Evolutionary conservation across 2,113 vertebrate species (phyloP).

Genomic region (Catagonus wagneri): DNA sequence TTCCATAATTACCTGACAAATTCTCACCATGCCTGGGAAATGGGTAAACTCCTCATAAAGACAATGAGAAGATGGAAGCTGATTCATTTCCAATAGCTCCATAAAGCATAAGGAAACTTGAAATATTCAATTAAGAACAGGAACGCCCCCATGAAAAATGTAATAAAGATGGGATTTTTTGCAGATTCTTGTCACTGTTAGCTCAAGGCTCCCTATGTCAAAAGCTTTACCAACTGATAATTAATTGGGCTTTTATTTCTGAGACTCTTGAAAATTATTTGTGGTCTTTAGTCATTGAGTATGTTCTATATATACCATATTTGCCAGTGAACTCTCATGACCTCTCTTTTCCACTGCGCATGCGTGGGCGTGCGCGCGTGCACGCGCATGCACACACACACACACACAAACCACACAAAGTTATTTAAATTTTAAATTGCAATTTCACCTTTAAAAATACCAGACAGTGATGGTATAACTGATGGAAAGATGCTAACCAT

Average conservation of each 20-base stretch:
- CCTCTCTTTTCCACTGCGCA: neutral
- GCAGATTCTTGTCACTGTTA: slow-evolving; percentile 30
- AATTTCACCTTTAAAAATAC: neutral
- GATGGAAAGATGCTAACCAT: neutral
- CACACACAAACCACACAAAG: neutral
- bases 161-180: neutral
- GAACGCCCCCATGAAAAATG: slow-evolving; percentile 6
- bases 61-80: neutral
- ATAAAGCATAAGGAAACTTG: slow-evolving; percentile 49
- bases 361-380: no score
- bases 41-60: neutral
- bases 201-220: neutral
- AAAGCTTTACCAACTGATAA: slow-evolving; percentile 3
- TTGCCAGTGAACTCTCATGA: neutral
- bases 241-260: slow-evolving; percentile 23
- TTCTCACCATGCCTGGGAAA: neutral
- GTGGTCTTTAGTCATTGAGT: neutral
- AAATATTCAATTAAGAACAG: slow-evolving; percentile 53
- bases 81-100: slow-evolving; percentile 28
- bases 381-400: no score
- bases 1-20: slow-evolving; percentile 57
- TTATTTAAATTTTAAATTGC: neutral
- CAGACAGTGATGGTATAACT: neutral
- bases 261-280: neutral
- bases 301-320: neutral